These are phyloP conservation scores for Cerastis rubricosa DNA, from an alignment of 2,888 invertebrate genomes.

Conservation along the genomic window DNA sequence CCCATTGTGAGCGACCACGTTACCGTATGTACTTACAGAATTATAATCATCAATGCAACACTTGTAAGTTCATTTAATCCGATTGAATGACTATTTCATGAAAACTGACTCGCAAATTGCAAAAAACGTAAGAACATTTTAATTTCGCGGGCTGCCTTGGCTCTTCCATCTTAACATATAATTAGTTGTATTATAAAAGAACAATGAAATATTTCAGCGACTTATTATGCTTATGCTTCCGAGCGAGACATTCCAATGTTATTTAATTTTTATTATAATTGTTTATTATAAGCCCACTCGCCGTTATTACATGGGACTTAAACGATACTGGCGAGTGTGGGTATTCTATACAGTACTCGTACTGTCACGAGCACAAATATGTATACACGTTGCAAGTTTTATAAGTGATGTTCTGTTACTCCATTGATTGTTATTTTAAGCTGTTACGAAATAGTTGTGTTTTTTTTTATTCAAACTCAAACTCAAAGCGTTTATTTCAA, in stretches of 20 bases:
- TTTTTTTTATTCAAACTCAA: too few relatives aligned
- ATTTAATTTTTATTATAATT: conserved; percentile 41
- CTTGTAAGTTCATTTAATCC: too few relatives aligned
- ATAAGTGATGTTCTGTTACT: background rate
- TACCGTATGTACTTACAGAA: too few relatives aligned
- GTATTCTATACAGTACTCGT: background rate
- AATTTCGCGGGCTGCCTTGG: too few relatives aligned
- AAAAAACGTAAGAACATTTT: too few relatives aligned
- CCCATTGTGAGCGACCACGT: too few relatives aligned
- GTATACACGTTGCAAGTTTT: background rate
- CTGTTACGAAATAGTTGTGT: background rate
- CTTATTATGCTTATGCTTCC: conserved; percentile 47
- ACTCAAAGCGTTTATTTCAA: too few relatives aligned
- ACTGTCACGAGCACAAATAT: background rate
- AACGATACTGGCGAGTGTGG: background rate
- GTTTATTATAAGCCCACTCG: conserved; percentile 6
- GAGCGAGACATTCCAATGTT: conserved; percentile 59
- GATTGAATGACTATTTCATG: too few relatives aligned
- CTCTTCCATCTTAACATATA: background rate
- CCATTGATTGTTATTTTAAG: background rate
- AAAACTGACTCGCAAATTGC: too few relatives aligned
- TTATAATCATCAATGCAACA: too few relatives aligned
- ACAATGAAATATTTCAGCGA: conserved; percentile 35
- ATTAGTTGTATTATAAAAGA: conserved; percentile 11
- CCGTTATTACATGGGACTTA: background rate